Evolutionary conservation across 2,888 invertebrate species (phyloP), one percentile per base, ranked within the genome.

Genomic region (Monopis laevigella): DNA sequence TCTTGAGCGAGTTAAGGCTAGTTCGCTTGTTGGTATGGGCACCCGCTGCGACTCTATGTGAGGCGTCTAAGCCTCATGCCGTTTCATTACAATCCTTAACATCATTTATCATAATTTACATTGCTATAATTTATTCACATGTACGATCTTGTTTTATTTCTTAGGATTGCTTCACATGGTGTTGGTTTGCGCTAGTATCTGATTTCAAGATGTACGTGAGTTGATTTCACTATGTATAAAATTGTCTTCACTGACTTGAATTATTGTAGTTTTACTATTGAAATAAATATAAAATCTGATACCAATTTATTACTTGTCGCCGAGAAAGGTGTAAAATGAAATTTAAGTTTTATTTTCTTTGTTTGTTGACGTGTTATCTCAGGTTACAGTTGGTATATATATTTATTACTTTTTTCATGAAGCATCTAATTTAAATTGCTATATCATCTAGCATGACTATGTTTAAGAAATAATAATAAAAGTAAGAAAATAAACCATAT

Each of bases 101-200:
- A 73, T 74, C 75, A 64, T 80, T 77, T 71, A 77, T 80, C 78
- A 80, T 75, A 75, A 65, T 75, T 75, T 71, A 75, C 73, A 74
- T 68, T 70, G 69, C 68, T 57, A 69, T 78, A 77, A 78, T 73
- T 77, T 78, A 80, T 80, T 77, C 70, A 65, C 64, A 65, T 63
- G 65, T 53, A 51, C 58, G 60, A 64, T 66, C 65, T 69, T 68
- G 62, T 74, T 77, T 75, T 72, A 70, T 72, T 67, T 65, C 55
- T 54, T 58, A 50, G 63, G 69, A 67, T 75, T 65, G 57, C 60
- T 68, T 73, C 40, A 73, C 74, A 69, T 56, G 65, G 59, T 64
- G 66, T 61, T 71, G 70, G 17, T 28, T 29, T 40, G n/a, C 24
- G 21, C 29, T 12, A 12, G 6, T 16, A 19, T 28, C 28, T 78